A percentile compares a stretch with the other conserved stretches of the same genome.
phyloP scores from a whole-genome alignment of 1,140 invertebrate genomes.

The Zaprionus taronus region DNA sequence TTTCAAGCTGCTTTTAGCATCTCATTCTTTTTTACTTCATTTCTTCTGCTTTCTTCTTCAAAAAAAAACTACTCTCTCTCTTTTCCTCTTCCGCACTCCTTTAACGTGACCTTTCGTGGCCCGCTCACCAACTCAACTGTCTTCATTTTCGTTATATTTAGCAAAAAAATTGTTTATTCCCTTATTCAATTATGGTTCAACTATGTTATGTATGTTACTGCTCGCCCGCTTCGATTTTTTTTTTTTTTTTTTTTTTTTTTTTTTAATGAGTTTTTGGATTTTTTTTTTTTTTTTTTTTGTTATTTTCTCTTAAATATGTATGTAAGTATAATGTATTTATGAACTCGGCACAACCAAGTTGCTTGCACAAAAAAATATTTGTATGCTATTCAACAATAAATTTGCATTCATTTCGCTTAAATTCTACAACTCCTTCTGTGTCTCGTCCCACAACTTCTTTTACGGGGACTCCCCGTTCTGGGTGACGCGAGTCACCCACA shows the following conservation, averaged over 20 bases:
- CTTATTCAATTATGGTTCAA: conserved; percentile 8
- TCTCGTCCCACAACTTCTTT: background rate
- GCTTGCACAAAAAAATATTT: conserved; percentile 40
- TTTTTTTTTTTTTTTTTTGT: conserved; percentile 30
- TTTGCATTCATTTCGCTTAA: conserved; percentile 7
- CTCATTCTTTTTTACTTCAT: background rate
- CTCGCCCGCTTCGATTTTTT: conserved; percentile 1
- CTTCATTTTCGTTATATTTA: conserved; percentile 24
- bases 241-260: conserved; percentile 5
- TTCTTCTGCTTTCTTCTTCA: background rate
- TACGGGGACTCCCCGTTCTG: background rate
- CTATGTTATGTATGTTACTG: conserved; percentile 1
- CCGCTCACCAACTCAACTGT: conserved; percentile 4
- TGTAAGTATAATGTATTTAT: conserved; percentile 6
- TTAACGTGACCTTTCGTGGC: background rate
- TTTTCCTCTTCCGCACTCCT: background rate
- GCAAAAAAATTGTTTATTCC: conserved; percentile 29
- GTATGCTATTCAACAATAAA: conserved; percentile 32
- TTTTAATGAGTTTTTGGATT: conserved; percentile 10
- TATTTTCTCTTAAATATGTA: conserved; percentile 48
- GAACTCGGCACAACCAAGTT: conserved; percentile 77
- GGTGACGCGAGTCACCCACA: background rate
- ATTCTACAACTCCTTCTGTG: background rate
- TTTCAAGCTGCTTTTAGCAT: background rate
- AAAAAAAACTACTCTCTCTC: background rate